Base-by-base conservation (phyloP, 2,888 invertebrate genomes). In the Cordilura impudica region DNA sequence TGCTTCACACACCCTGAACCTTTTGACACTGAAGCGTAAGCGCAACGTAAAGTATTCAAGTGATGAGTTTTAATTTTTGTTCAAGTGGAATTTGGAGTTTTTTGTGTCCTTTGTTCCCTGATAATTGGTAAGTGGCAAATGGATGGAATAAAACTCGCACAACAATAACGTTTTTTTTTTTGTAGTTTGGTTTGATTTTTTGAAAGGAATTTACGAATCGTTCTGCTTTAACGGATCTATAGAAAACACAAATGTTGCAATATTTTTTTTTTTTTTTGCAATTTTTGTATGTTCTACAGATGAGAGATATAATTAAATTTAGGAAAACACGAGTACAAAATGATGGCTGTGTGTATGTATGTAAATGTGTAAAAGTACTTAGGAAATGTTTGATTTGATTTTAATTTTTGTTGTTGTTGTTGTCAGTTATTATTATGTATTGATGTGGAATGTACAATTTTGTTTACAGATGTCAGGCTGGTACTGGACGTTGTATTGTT, bases 401-500 rank as follows among this genome's bases (percentile, higher is more conserved):
- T 16, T 67, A 69, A 75, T 75, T 75, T 69, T 69, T 78, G 58
- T 74, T 53, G 65, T 69, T 65, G 51, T 56, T 72, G 61, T 78
- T 31, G 53, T 66, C 16, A n/a, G n/a, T n/a, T 63, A 71, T 70
- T 54, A 6, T 23, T 60, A 26, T 10, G 5, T n/a, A n/a, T 58
- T 63, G 21, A 45, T 23, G 7, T 26, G 14, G 21, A 54, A 14
- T 66, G 18, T 51, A 23, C 10, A 35, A 67, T 43, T 78, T 78
- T 67, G 69, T 70, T 87, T 88, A 75, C 86, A 98, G 98, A 92
- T 99, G 99, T 89, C 99, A 99, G 91, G 99, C 99, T 0, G 99
- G 99, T 35, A 99, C 98, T 0, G 99, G 99, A 2, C 92, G 96
- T 65, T 99, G 99, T 88, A 93, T 98, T 78, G 98, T 99, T 60